Conservation (phyloP, 2,113 vertebrate species). For the Aplodontia rufa region DNA sequence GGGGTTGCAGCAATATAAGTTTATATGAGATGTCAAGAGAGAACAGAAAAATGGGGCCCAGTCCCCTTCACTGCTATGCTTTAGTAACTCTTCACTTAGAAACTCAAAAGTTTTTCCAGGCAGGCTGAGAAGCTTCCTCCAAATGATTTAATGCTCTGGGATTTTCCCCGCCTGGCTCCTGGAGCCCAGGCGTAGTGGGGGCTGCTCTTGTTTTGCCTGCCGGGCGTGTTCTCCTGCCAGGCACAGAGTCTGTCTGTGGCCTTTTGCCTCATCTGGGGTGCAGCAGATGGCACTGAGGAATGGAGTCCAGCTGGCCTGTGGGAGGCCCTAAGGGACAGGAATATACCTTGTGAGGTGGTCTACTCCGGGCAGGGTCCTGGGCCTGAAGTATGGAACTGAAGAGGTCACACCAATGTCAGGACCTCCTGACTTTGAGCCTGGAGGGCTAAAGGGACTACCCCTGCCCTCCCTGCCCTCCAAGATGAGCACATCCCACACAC, state of each 20-base stretch:
- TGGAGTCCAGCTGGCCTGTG: not conserved
- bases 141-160: not conserved
- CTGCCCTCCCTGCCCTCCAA: accelerated
- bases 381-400: not conserved
- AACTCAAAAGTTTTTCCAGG: not conserved
- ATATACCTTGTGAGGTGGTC: not conserved
- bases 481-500: not conserved
- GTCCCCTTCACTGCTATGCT: not conserved
- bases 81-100: not conserved
- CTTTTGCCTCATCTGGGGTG: not conserved
- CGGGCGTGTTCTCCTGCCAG: not conserved
- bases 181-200: not conserved
- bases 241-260: not conserved
- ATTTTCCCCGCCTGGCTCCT: not conserved
- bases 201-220: not conserved
- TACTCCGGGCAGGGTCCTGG: not conserved
- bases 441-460: not conserved
- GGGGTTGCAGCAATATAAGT: not conserved
- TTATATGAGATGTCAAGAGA: not conserved
- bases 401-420: not conserved
- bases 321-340: not conserved
- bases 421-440: not conserved
- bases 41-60: not conserved
- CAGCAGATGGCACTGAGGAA: slow-evolving; percentile 40
- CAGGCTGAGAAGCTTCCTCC: not conserved